phyloP scores from a whole-genome alignment of 1,140 invertebrate genomes.

The Phenacoccus solenopsis region DNA sequence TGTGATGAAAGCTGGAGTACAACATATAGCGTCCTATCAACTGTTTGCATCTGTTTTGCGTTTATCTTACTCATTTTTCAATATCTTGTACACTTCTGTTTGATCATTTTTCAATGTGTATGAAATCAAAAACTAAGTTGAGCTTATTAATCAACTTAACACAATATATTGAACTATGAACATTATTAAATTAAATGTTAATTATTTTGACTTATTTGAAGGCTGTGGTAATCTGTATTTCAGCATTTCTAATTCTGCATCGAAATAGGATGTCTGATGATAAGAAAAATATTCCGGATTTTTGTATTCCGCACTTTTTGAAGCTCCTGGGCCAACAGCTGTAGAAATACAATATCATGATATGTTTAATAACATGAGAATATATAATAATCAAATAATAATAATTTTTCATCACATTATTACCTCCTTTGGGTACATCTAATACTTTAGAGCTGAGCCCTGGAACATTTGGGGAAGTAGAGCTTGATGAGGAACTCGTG shows the following conservation, averaged over 20 bases:
- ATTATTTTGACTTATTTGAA: conserved; percentile 33
- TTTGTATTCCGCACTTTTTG: conserved; percentile 60
- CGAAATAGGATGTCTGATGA: conserved; percentile 59
- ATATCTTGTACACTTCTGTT: conserved; percentile 3
- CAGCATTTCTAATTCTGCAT: conserved; percentile 72
- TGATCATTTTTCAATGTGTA: no score
- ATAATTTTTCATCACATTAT: no score
- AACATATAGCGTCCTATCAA: not conserved
- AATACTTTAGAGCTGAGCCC: not conserved
- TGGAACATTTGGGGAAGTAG: not conserved
- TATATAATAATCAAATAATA: not conserved
- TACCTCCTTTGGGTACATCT: not conserved
- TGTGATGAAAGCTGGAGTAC: conserved; percentile 5
- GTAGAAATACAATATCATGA: not conserved
- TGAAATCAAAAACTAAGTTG: no score
- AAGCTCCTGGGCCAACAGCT: conserved; percentile 34
- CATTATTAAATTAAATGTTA: not conserved
- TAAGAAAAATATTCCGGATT: conserved; percentile 79
- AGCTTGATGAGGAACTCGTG: not conserved
- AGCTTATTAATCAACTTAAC: no score
- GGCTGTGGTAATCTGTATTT: conserved; percentile 62
- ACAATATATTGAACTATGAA: not conserved
- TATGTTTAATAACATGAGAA: not conserved
- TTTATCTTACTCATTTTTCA: not conserved
- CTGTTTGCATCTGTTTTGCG: not conserved